These are phyloP conservation scores for Aproaerema taeniolella DNA, from an alignment of 2,888 invertebrate genomes.

Conservation along the genomic window DNA sequence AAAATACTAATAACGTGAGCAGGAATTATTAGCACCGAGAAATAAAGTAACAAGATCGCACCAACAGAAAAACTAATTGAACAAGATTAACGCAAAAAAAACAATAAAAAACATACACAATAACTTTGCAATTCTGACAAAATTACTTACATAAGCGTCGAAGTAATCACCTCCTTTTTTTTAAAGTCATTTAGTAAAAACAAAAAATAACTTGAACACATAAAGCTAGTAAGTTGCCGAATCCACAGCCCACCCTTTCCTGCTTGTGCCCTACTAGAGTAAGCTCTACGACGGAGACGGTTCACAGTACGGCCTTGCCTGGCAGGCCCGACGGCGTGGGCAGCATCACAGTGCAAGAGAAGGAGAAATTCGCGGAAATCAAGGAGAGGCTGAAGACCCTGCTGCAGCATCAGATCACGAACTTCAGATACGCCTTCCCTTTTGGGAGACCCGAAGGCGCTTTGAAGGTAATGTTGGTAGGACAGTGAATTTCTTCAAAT, in stretches of 20 bases:
- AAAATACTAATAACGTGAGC: no score
- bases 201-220: no score
- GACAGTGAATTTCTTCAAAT: no score
- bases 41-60: no score
- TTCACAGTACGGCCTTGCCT: constrained; percentile 75
- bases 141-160: no score
- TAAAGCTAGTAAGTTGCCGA: constrained; percentile 42
- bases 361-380: constrained; percentile 98
- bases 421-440: constrained; percentile 99
- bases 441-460: constrained; percentile 99
- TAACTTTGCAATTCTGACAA: no score
- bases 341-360: constrained; percentile 98
- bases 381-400: constrained; percentile 95
- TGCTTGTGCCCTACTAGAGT: constrained; percentile 72
- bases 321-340: constrained; percentile 98
- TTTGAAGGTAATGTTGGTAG: constrained; percentile 80
- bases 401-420: constrained; percentile 98
- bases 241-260: constrained; percentile 54
- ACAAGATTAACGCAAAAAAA: no score
- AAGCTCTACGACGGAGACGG: constrained; percentile 67
- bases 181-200: no score
- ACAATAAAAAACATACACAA: no score
- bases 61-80: no score
- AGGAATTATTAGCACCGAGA: no score
- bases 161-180: no score